Base-by-base conservation (phyloP, 2,113 vertebrate species). In the Hippocampus guttulatus region DNA sequence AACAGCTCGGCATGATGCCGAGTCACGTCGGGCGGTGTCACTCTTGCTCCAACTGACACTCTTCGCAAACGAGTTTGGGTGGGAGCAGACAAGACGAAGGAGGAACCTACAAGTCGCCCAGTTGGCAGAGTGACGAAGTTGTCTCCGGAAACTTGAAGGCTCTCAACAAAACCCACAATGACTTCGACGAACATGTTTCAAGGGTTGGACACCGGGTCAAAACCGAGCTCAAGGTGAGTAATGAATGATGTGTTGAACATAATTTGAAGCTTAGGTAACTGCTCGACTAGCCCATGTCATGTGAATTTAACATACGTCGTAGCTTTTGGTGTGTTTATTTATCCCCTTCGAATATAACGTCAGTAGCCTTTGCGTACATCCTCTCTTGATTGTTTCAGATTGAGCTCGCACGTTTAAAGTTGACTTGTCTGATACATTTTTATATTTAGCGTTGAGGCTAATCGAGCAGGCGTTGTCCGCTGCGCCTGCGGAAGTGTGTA, bases 101-200 rank as follows among this genome's bases (percentile, higher is more conserved):
- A 64, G 70, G 58, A 79, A 76, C 64, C 79, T 18, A 58, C 73
- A 72, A 65, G 38, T 57, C 68, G 85, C 83, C 75, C 72, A 85
- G 87, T 86, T 89, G 88, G 87, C 85, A 81, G 75, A 76, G 63
- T 64, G 73, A 82, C 75, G 78, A 80, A 87, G 79, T 88, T 83
- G 71, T 79, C 70, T 72, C 74, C 25, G 61, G 61, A 75, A 84
- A 88, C 72, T 82, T 82, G 75, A 76, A 75, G 77, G 43, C 76
- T 78, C 75, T 43, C 45, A 79, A 82, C 49, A 21, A 76, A 75
- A 81, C 68, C 65, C 71, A 81, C 70, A 9, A 93, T 93, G 89
- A 91, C 86, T 84, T 92, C 80, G 4, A 93, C 75, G 18, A 93
- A 93, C 88, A 96, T 94, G 92, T 98, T 95, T 70, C 94, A 92